Evolutionary conservation across 2,113 vertebrate genomes (phyloP), one percentile per base, ranked within the genome.

Genomic region (Columba livia): DNA sequence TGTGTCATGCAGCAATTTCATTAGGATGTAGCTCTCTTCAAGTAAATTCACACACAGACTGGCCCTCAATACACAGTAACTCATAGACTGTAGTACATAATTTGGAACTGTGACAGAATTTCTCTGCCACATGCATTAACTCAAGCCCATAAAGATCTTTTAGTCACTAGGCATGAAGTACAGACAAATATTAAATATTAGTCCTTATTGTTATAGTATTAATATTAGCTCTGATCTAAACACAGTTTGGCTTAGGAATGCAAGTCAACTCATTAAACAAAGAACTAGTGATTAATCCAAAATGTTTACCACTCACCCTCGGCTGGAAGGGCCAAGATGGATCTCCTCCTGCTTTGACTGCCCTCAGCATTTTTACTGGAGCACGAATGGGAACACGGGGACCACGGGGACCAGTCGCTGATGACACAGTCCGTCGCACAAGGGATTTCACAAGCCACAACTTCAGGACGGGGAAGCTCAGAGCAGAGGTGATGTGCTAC

Each of bases 301-400:
- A 78, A 54, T 1, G 10, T 21, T 60, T 66, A 66, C 48, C 70
- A 93, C 97, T 96, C 92, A 99, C 99, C 99, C 97, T 99, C 98
- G 3, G 98, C 98, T 51, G 99, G 98, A 77, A 99, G 97, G 31
- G 99, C 99, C 89, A 99, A 86, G 86, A 99, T 97, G 26, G 96
- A 98, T 42, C 99, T 98, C 38, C 97, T 98, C 81, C 99, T 98
- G 94, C 98, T 99, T 69, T 99, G 99, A 64, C 95, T 98, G 34
- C 99, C 99, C 88, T 99, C 99, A 2, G 98, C 92, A 5, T 95
- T 99, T 93, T 98, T 99, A 89, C 96, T 98, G 88, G 98, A 98
- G 89, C 99, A 99, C 62, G 99, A 99, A 83, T 98, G 99, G 60
- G 99, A 99, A 94, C 99, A 99, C 2, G 97, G 44, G 8, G 99